A percentile compares a stretch with the other conserved stretches of the same genome.
Conservation (phyloP, 1,140 invertebrate species). For the Hormaphis cornu region DNA sequence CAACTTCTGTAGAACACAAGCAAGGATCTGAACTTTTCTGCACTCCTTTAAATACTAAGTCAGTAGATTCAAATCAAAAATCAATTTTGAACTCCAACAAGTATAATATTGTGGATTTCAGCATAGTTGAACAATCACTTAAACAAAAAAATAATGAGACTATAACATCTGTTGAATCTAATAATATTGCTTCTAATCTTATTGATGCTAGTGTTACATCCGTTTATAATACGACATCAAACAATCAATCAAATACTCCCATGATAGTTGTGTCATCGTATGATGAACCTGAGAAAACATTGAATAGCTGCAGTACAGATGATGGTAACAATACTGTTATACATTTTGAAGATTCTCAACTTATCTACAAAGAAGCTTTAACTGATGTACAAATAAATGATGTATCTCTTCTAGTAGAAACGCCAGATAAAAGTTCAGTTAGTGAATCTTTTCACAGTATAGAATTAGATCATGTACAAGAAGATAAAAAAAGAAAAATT, state of each 20-base stretch:
- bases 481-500: slow-evolving; percentile 19
- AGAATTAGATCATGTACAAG: background rate
- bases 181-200: background rate
- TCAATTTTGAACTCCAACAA: background rate
- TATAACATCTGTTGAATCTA: background rate
- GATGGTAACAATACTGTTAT: background rate
- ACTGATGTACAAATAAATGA: slow-evolving; percentile 9
- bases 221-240: too few relatives aligned
- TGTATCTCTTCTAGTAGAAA: background rate
- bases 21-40: background rate
- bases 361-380: background rate
- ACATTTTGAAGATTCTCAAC: background rate
- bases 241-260: background rate
- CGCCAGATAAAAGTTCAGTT: background rate
- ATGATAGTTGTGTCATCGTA: background rate
- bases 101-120: background rate
- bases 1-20: background rate
- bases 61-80: background rate
- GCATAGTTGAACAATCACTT: background rate
- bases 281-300: background rate
- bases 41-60: background rate
- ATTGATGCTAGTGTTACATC: background rate
- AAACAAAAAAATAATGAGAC: background rate
- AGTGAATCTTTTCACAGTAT: slow-evolving; percentile 25
- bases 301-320: background rate